Percentiles rank a stretch among this genome's conserved stretches.
These are phyloP conservation scores for Tetragnatha montana DNA, from an alignment of 2,888 invertebrate species.

Conservation along the genomic window DNA sequence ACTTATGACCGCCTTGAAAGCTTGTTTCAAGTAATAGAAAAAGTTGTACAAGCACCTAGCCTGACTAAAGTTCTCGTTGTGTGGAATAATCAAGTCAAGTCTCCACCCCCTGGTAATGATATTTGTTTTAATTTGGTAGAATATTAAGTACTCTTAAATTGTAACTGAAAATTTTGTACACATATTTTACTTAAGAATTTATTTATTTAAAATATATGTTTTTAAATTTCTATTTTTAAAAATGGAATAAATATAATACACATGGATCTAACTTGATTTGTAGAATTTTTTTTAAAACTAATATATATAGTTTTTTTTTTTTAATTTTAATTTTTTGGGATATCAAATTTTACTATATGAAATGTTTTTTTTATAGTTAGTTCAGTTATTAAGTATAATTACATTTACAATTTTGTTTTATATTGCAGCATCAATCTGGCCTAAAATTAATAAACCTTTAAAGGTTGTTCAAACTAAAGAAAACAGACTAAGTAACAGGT, in stretches of 20 bases:
- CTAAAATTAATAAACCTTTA: slow-evolving; percentile 89
- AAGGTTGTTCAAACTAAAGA: slow-evolving; percentile 92
- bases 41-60: slow-evolving; percentile 90
- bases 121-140: neutral
- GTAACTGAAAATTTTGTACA: neutral
- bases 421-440: slow-evolving; percentile 87
- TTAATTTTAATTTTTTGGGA: no score
- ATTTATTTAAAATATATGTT: neutral
- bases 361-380: no score
- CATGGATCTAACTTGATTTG: no score
- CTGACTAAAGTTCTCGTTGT: slow-evolving; percentile 93
- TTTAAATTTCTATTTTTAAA: neutral
- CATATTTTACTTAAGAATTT: neutral
- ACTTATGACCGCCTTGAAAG: slow-evolving; percentile 95
- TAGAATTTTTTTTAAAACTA: no score
- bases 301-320: no score
- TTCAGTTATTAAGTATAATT: neutral
- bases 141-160: neutral
- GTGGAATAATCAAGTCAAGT: slow-evolving; percentile 96
- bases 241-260: neutral
- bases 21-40: slow-evolving; percentile 88
- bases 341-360: no score
- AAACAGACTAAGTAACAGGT: slow-evolving; percentile 91
- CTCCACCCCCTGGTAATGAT: slow-evolving; percentile 88
- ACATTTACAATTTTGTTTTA: neutral